Base-by-base conservation (phyloP, 2,797 vertebrate genomes). In the Phoxinus dragarum region DNA sequence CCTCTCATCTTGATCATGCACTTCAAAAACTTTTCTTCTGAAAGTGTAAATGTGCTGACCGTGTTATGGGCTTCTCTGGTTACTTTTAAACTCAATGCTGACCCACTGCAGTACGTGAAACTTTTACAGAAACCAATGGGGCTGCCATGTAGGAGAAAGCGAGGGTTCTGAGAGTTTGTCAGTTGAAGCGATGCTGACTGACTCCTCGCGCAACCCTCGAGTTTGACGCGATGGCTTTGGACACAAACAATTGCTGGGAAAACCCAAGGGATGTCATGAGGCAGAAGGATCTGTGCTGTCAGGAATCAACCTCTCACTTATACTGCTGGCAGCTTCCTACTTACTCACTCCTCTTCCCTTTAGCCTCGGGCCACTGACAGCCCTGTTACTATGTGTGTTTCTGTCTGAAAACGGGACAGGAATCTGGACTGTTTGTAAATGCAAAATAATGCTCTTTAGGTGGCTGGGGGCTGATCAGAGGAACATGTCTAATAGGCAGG, bases 11-110 rank as follows among this genome's bases (percentile, higher is more conserved):
- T 83, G 81, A 86, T 84, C 75, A 67, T 85, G 49, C 42, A 84
- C 49, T 74, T 82, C 78, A 82, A 82, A 77, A 68, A 27, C 40
- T 59, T 82, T 74, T 86, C 71, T 72, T 86, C 44, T 42, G 88
- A 79, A 68, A 59, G 23, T 74, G 49, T n/a, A 66, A 84, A 71
- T 82, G 59, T 87, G 84, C 81, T 83, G 80, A 79, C 66, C 23
- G 38, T 61, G 64, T 71, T 34, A 44, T 49, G 21, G 56, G 56
- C 81, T 75, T 52, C 31, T 49, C 38, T 44, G 75, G 79, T 84
- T 84, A 71, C 83, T 69, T 84, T 79, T 59, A 78, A 84, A 84
- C 34, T 71, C 47, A 31, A 7, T 34, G 82, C 82, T 77, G 49
- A 69, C 47, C 66, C 74, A 34, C 36, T 40, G 49, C 82, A 40